Evolutionary conservation across 2,113 vertebrate species (phyloP), one percentile per base, ranked within the genome.

Genomic region (Phylloscopus trochilus): DNA sequence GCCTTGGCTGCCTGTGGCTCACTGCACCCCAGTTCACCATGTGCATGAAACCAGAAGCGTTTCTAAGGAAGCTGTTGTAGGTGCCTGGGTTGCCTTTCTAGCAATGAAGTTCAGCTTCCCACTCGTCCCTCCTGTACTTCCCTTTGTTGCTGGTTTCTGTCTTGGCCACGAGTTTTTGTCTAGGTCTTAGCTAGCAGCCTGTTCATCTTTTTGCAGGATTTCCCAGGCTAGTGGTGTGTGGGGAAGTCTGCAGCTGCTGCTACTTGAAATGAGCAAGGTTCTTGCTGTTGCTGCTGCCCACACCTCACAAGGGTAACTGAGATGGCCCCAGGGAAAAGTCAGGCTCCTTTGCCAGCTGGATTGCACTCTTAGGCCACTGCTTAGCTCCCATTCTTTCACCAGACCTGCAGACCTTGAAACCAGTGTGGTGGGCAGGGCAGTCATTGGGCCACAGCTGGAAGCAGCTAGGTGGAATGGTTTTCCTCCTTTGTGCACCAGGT

Each of bases 91-190:
- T 60, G 86, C 92, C 93, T 96, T 96, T 96, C 95, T 93, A 96
- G 90, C 92, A 96, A 96, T 46, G 62, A 92, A 95, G 66, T 81
- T 92, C 24, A 82, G 80, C 69, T 96, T 93, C 92, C 80, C 37
- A 8, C 80, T 77, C 0, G 0, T 67, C 68, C 83, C 67, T 86
- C 69, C 69, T 27, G 20, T 55, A 93, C 93, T 96, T 96, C 95
- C 73, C 83, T 83, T 72, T 87, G 76, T 15, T 60, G n/a, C 21
- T 77, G 28, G 85, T 96, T 97, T 92, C 94, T 94, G 52, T 83
- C 62, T 51, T 52, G 44, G 52, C 91, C 77, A 56, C 2, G 3
- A 33, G 68, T 77, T 86, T 83, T 66, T 64, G 41, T 78, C 49
- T 87, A 8, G 6, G 58, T 74, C 4, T 1, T 49, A 64, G 46